These are phyloP conservation scores for Edolisoma coerulescens DNA, from an alignment of 2,113 vertebrate genomes.

Conservation along the genomic window DNA sequence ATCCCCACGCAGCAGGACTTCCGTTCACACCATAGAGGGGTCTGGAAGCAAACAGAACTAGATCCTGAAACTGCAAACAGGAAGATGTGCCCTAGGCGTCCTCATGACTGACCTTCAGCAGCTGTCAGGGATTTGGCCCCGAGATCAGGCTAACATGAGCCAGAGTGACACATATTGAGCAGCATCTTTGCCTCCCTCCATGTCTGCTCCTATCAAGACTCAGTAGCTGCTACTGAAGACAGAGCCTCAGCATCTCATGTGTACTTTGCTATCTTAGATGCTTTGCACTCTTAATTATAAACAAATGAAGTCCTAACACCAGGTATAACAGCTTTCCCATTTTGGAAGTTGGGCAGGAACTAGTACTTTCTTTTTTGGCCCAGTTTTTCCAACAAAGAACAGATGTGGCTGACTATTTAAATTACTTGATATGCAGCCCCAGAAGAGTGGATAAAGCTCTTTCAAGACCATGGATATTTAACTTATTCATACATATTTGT, in stretches of 20 bases:
- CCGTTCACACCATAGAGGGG: not conserved
- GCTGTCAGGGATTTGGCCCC: not conserved
- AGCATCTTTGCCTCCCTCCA: not conserved
- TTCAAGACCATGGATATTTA: not conserved
- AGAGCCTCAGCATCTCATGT: not conserved
- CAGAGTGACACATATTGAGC: accelerated
- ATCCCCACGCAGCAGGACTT: not conserved
- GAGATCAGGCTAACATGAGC: not conserved
- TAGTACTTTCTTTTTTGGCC: not conserved
- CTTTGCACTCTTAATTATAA: not conserved
- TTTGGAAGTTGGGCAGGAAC: not conserved
- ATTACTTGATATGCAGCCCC: not conserved
- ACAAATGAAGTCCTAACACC: not conserved
- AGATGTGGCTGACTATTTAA: not conserved
- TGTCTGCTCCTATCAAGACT: not conserved
- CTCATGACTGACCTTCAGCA: not conserved
- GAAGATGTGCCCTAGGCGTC: not conserved
- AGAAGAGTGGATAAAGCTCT: not conserved
- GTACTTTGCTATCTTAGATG: not conserved
- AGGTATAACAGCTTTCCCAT: not conserved
- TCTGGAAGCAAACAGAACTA: not conserved
- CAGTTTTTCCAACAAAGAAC: not conserved
- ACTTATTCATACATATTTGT: not conserved
- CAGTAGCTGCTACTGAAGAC: accelerated
- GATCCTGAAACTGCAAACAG: not conserved